Conservation (phyloP, 2,888 invertebrate species). For the Agrilus biguttatus region DNA sequence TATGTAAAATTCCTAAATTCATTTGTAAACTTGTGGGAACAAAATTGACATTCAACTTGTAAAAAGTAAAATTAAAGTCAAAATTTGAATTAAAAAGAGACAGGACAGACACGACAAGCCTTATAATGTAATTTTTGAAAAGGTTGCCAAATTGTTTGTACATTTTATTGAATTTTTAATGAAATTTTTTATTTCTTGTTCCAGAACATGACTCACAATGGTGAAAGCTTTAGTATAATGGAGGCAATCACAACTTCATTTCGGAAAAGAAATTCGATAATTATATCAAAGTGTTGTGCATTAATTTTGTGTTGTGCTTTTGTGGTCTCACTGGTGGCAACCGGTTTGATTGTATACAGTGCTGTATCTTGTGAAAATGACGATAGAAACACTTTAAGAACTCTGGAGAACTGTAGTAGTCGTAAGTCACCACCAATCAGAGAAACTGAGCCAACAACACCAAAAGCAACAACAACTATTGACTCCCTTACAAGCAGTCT, state of each 20-base stretch:
- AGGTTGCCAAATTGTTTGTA: too few relatives aligned
- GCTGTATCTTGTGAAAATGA: conserved; percentile 51
- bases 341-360: conserved; percentile 63
- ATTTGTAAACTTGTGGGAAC: too few relatives aligned
- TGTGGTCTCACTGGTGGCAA: conserved; percentile 48
- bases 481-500: too few relatives aligned
- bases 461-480: too few relatives aligned
- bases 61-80: too few relatives aligned
- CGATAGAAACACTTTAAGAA: conserved; percentile 28
- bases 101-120: too few relatives aligned
- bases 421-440: conserved; percentile 22
- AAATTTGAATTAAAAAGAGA: too few relatives aligned
- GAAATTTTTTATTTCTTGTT: background rate
- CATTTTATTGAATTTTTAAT: too few relatives aligned
- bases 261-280: conserved; percentile 46
- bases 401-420: conserved; percentile 22
- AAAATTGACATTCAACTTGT: too few relatives aligned
- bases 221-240: conserved; percentile 18
- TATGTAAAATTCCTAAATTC: too few relatives aligned
- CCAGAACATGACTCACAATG: conserved; percentile 16
- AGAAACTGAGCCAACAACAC: conserved; percentile 6
- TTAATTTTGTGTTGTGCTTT: conserved; percentile 49
- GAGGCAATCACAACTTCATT: conserved; percentile 38
- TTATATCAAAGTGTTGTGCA: conserved; percentile 49
- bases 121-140: too few relatives aligned